Evolutionary conservation across 1,140 invertebrate genomes (phyloP).

Genomic region (Latrodectus geometricus): DNA sequence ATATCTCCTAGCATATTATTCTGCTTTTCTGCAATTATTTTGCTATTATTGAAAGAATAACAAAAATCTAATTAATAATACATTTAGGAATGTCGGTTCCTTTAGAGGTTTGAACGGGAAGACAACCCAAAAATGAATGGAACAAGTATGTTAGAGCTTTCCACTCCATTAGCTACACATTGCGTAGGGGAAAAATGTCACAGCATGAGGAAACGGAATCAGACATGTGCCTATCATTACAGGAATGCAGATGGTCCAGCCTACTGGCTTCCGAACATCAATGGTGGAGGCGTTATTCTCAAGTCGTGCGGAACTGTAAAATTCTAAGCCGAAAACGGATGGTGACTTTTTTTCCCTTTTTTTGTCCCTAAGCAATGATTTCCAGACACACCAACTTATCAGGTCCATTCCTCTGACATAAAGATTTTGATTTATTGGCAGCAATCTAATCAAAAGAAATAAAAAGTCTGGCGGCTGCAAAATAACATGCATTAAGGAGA

Average conservation of each 20-base stretch:
- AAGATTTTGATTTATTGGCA: background rate
- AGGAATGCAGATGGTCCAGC: constrained; percentile 2
- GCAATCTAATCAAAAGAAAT: background rate
- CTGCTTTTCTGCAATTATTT: too few relatives aligned
- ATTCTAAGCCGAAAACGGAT: background rate
- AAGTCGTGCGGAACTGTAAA: constrained; percentile 10
- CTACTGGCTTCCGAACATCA: constrained; percentile 2
- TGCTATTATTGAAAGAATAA: too few relatives aligned
- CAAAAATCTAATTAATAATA: too few relatives aligned
- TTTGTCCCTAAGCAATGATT: constrained; percentile 20
- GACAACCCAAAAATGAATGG: constrained; percentile 7
- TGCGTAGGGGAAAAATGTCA: background rate
- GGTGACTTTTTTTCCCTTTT: background rate
- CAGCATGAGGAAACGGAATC: constrained; percentile 19
- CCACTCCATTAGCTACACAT: too few relatives aligned
- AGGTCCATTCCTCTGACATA: background rate
- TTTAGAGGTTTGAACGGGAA: too few relatives aligned
- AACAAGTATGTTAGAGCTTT: background rate
- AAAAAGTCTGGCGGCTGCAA: too few relatives aligned
- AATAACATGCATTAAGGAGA: too few relatives aligned
- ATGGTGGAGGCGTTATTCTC: background rate
- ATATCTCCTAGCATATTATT: too few relatives aligned
- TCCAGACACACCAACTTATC: constrained; percentile 18
- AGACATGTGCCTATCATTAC: constrained; percentile 15
- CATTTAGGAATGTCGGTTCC: too few relatives aligned